Evolutionary conservation across 2,888 invertebrate genomes (phyloP).

Genomic region (Xylota sylvarum): DNA sequence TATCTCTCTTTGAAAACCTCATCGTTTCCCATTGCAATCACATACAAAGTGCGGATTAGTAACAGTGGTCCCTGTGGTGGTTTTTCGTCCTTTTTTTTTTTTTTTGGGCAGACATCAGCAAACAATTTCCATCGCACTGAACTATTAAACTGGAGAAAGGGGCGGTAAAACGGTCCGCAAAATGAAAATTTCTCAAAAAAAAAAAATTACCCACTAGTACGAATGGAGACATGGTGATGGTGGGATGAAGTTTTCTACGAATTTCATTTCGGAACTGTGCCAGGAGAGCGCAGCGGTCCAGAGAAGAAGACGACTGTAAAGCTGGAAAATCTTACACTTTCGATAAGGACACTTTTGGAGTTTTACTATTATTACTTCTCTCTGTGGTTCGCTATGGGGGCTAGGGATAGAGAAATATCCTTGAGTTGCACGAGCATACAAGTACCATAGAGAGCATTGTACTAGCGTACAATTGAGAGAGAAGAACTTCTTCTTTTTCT

Average conservation of each 20-base stretch:
- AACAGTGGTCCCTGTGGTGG: slow-evolving; percentile 53
- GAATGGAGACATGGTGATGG: not conserved
- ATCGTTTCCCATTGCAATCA: slow-evolving; percentile 71
- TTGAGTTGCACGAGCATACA: slow-evolving; percentile 67
- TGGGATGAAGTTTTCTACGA: slow-evolving; percentile 55
- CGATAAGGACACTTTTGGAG: slow-evolving; percentile 76
- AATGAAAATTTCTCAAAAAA: slow-evolving; percentile 64
- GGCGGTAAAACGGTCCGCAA: slow-evolving; percentile 46
- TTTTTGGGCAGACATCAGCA: slow-evolving; percentile 55
- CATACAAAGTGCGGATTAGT: slow-evolving; percentile 76
- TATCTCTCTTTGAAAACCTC: slow-evolving; percentile 60
- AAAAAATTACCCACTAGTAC: slow-evolving; percentile 52
- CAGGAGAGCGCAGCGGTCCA: not conserved
- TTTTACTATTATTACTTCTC: slow-evolving; percentile 76
- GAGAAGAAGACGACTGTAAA: slow-evolving; percentile 53
- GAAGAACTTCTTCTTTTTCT: slow-evolving; percentile 31
- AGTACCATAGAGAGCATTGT: slow-evolving; percentile 75
- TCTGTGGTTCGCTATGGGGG: slow-evolving; percentile 61
- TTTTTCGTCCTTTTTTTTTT: slow-evolving; percentile 14
- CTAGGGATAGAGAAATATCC: slow-evolving; percentile 35
- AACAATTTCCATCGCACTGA: slow-evolving; percentile 68
- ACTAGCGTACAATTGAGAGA: slow-evolving; percentile 58
- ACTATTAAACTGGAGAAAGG: slow-evolving; percentile 63
- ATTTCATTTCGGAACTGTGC: slow-evolving; percentile 41
- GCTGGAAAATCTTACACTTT: slow-evolving; percentile 76